Evolutionary conservation across 1,140 invertebrate species (phyloP), one percentile per base, ranked within the genome.

Genomic region (Dendrolimus punctatus): DNA sequence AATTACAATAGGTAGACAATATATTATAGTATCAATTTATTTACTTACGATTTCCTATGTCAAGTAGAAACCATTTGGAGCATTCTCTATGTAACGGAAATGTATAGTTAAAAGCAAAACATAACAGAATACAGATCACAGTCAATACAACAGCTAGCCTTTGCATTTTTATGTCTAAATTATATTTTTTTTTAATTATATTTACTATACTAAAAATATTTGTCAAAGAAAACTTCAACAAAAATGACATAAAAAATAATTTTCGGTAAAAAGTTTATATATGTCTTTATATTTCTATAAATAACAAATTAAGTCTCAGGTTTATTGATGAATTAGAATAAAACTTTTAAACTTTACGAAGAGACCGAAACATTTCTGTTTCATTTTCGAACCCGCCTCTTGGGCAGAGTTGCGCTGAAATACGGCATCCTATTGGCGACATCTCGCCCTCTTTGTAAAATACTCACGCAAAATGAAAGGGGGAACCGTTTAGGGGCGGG

Each of bases 51-150:
- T 62, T 73, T 48, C 42, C 7, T 55, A 39, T 7, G 36, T 47
- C 51, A 45, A 46, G 4, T 6, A 47, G 38, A 1, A 23, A 38
- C 52, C 46, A 39, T 5, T 56, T 54, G 0, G 40, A 39, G 10
- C 23, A 55, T 8, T 56, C 55, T 51, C 66, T 70, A 38, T 69
- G 60, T 9, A 76, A 46, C 10, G 76, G 68, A 46, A 79, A 73
- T 3, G 75, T 76, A 49, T 69, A 79, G 58, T 76, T 76, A n/a
- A 76, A 69, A 40, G 67, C 60, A 43, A 81, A 56, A 46, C 68
- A 75, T 23, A 79, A 55, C 6, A 80, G 57, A 8, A 74, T 47
- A 53, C 62, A 77, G 6, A 64, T 51, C 1, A 68, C 54, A 9
- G 68, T 69, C 10, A 76, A 60, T 45, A 62, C 42, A 6, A 66